Evolutionary conservation across 2,888 invertebrate species (phyloP).

Genomic region (Chelonus formosanus): DNA sequence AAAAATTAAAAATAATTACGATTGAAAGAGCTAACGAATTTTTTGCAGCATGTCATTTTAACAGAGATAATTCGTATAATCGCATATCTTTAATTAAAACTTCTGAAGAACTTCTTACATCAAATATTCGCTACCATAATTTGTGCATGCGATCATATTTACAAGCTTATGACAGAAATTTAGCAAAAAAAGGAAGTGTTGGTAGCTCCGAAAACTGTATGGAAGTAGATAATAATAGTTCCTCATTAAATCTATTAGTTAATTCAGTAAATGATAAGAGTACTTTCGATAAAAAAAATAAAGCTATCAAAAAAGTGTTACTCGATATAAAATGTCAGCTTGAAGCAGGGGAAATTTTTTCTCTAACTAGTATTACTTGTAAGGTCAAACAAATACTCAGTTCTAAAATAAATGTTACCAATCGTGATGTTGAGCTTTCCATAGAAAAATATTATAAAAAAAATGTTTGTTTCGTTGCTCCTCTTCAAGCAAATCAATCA

Average conservation of each 20-base stretch:
- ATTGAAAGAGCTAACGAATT: too few species aligned
- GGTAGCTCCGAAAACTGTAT: background rate
- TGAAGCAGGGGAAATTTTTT: background rate
- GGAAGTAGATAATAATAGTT: background rate
- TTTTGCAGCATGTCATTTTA: too few species aligned
- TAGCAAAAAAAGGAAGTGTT: background rate
- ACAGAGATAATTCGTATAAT: too few species aligned
- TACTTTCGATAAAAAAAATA: background rate
- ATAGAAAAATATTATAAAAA: too few species aligned
- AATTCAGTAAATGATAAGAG: background rate
- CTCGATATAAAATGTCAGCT: background rate
- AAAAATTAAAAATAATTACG: too few species aligned
- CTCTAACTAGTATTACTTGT: background rate
- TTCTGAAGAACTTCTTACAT: too few species aligned
- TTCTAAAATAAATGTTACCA: slow-evolving; percentile 1
- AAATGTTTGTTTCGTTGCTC: too few species aligned
- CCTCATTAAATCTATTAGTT: background rate
- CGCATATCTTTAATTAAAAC: too few species aligned
- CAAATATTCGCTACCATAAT: too few species aligned
- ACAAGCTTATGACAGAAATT: too few species aligned
- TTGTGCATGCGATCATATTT: too few species aligned
- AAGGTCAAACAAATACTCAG: slow-evolving; percentile 1
- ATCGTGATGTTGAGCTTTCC: slow-evolving; percentile 8
- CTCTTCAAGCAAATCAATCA: slow-evolving; percentile 11
- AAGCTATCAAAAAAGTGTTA: background rate